phyloP scores from a whole-genome alignment of 2,113 vertebrate genomes.

The Numenius arquata region DNA sequence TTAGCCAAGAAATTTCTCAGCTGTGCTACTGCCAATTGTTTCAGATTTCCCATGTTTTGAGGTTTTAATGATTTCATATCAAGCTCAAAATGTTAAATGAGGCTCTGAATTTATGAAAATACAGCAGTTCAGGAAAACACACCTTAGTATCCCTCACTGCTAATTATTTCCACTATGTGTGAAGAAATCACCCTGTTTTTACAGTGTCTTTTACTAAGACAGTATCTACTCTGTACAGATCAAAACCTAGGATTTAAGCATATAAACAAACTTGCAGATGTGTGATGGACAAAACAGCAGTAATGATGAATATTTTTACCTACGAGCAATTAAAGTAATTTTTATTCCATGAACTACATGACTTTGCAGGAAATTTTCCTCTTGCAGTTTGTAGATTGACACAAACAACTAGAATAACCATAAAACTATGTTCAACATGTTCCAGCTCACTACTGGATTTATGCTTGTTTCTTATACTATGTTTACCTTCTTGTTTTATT shows the following conservation, averaged over 20 bases:
- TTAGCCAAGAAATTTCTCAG: background rate
- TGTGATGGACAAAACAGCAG: background rate
- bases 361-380: background rate
- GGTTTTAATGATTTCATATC: background rate
- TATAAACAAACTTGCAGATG: background rate
- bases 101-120: background rate
- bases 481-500: background rate
- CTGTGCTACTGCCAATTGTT: background rate
- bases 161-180: background rate
- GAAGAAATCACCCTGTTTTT: background rate
- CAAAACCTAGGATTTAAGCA: background rate
- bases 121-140: background rate
- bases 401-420: background rate
- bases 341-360: background rate
- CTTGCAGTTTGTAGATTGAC: background rate
- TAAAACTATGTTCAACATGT: background rate
- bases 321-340: background rate
- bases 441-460: background rate
- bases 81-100: background rate
- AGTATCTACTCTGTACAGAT: background rate
- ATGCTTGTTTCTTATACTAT: background rate
- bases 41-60: background rate
- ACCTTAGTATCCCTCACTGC: background rate
- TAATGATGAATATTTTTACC: background rate
- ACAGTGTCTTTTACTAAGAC: background rate